Conservation (phyloP, 1,140 invertebrate species). For the Papilio polytes region DNA sequence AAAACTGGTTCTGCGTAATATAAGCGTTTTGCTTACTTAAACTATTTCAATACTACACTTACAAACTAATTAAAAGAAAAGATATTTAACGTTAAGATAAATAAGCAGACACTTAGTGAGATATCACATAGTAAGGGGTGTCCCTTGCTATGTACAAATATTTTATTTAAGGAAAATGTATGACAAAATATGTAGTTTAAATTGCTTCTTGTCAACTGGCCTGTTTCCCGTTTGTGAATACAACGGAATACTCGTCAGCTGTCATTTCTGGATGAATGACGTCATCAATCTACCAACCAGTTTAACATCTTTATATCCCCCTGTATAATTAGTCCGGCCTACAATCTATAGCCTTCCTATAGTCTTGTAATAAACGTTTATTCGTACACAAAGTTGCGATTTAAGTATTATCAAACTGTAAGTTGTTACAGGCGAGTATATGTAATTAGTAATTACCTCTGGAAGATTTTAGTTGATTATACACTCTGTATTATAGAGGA, state of each 20-base stretch:
- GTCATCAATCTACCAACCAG: background rate
- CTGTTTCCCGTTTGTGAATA: too few relatives aligned
- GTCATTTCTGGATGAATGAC: background rate
- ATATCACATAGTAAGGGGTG: too few relatives aligned
- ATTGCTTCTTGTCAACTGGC: too few relatives aligned
- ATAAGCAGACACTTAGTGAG: background rate
- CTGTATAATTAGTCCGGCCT: background rate
- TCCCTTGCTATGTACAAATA: too few relatives aligned
- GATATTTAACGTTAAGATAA: background rate
- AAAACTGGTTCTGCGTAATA: constrained; percentile 32
- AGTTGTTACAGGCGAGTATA: background rate
- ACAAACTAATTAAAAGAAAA: background rate
- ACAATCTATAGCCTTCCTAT: background rate
- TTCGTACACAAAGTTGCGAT: background rate
- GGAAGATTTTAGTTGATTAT: background rate
- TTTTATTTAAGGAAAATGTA: too few relatives aligned
- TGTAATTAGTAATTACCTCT: background rate
- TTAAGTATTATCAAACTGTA: background rate
- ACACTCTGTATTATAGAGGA: background rate
- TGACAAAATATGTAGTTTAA: too few relatives aligned
- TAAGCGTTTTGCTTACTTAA: constrained; percentile 16
- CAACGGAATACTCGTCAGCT: too few relatives aligned
- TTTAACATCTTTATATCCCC: background rate
- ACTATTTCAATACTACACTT: background rate
- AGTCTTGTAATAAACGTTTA: background rate